Evolutionary conservation across 2,797 vertebrate species (phyloP).

Genomic region (Hydrophis major): DNA sequence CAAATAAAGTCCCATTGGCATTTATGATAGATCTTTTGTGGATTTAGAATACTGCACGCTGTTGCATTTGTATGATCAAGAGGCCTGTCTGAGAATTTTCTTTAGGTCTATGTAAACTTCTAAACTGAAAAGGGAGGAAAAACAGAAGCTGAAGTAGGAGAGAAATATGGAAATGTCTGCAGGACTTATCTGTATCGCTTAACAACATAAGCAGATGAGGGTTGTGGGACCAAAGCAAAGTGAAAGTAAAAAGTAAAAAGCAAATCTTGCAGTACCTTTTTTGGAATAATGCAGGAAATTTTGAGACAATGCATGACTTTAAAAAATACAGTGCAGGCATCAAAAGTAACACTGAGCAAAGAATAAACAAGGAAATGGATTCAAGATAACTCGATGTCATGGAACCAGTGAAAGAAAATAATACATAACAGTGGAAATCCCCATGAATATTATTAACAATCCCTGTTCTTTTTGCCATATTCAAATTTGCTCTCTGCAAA

Average conservation of each 20-base stretch:
- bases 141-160: neutral
- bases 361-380: neutral
- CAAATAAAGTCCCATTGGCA: neutral
- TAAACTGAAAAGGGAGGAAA: neutral
- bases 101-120: neutral
- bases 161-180: neutral
- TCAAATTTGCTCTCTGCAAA: neutral
- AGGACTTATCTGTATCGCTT: neutral
- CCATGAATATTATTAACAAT: neutral
- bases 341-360: neutral
- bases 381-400: neutral
- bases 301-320: neutral
- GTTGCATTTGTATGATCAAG: neutral
- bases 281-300: neutral
- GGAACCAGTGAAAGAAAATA: neutral
- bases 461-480: neutral
- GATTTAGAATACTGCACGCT: neutral
- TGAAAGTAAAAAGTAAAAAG: neutral
- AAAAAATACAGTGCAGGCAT: neutral
- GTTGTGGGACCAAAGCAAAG: neutral
- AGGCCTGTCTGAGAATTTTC: neutral
- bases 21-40: neutral
- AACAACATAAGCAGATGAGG: neutral
- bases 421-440: neutral
- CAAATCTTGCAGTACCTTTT: neutral